phyloP scores from a whole-genome alignment of 2,113 vertebrate species.

The Forbesichthys agassizii region DNA sequence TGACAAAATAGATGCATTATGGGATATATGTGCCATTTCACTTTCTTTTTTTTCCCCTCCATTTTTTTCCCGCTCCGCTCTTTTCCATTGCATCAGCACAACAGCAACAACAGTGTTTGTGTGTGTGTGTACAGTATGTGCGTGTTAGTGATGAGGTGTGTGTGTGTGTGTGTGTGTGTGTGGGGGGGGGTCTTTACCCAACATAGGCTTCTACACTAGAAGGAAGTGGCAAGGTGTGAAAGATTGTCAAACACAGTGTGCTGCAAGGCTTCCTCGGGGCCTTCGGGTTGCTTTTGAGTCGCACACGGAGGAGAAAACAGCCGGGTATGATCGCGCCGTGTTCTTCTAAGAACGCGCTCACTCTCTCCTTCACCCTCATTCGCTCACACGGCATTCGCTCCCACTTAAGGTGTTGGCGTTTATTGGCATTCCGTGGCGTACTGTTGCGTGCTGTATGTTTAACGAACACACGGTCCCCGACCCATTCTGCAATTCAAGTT shows the following conservation, averaged over 20 bases:
- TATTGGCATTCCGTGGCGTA: too few relatives aligned
- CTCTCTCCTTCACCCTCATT: too few relatives aligned
- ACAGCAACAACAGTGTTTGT: constrained; percentile 35
- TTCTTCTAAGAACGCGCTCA: constrained; percentile 50
- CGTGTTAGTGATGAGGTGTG: too few relatives aligned
- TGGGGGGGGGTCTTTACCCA: constrained; percentile 34
- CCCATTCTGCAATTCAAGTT: too few relatives aligned
- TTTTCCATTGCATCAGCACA: constrained; percentile 48
- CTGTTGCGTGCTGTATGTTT: too few relatives aligned
- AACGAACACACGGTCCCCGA: too few relatives aligned
- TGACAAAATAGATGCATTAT: constrained; percentile 39
- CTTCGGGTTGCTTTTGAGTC: constrained; percentile 60
- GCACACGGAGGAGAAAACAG: constrained; percentile 64
- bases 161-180: too few relatives aligned
- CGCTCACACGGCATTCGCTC: too few relatives aligned
- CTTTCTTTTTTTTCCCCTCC: neutral
- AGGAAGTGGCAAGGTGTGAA: constrained; percentile 70
- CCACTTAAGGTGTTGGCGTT: too few relatives aligned
- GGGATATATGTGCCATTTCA: constrained; percentile 4
- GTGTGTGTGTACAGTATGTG: neutral
- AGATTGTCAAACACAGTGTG: constrained; percentile 62
- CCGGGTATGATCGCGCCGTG: constrained; percentile 61
- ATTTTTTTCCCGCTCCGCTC: neutral
- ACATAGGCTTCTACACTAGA: constrained; percentile 66
- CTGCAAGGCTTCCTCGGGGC: constrained; percentile 71